A percentile compares a stretch with the other conserved stretches of the same genome.
These are phyloP conservation scores for Decapterus maruadsi DNA, from an alignment of 2,797 vertebrate species.

Conservation along the genomic window DNA sequence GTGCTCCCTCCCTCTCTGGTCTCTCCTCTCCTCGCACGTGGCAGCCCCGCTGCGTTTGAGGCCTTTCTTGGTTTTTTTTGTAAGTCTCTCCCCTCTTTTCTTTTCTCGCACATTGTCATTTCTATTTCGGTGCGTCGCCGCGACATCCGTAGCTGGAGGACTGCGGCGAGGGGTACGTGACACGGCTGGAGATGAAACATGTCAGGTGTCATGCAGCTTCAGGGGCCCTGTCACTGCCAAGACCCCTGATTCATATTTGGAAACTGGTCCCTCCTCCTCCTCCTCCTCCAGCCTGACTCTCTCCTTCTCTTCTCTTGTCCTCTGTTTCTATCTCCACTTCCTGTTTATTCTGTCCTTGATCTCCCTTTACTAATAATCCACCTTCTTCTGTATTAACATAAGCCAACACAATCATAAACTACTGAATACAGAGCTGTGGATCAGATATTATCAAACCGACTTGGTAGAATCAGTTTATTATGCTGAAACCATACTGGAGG, in stretches of 20 bases:
- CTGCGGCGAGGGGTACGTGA: conserved; percentile 69
- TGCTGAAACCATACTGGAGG: neutral
- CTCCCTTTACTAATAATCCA: conserved; percentile 15
- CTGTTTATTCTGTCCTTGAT: conserved; percentile 30
- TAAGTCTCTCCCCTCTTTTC: conserved; percentile 18
- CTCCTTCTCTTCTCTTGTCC: neutral
- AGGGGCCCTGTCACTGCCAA: conserved; percentile 65
- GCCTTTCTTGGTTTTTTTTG: too few species aligned
- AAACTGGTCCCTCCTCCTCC: conserved; percentile 10
- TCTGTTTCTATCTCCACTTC: neutral
- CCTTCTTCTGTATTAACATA: conserved; percentile 14
- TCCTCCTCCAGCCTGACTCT: conserved; percentile 10
- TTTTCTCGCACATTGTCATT: conserved; percentile 65
- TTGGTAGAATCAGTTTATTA: neutral
- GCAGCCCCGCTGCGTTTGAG: too few species aligned
- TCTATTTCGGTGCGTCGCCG: conserved; percentile 64
- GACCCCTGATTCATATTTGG: conserved; percentile 69
- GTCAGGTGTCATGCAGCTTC: conserved; percentile 84
- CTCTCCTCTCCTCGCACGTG: conserved; percentile 44
- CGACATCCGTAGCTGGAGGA: conserved; percentile 63
- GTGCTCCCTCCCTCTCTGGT: conserved; percentile 39
- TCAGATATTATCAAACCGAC: neutral
- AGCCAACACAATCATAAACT: neutral
- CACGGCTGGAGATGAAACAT: conserved; percentile 81
- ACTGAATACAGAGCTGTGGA: neutral